Evolutionary conservation across 2,888 invertebrate genomes (phyloP).

Genomic region (Biston betularia): DNA sequence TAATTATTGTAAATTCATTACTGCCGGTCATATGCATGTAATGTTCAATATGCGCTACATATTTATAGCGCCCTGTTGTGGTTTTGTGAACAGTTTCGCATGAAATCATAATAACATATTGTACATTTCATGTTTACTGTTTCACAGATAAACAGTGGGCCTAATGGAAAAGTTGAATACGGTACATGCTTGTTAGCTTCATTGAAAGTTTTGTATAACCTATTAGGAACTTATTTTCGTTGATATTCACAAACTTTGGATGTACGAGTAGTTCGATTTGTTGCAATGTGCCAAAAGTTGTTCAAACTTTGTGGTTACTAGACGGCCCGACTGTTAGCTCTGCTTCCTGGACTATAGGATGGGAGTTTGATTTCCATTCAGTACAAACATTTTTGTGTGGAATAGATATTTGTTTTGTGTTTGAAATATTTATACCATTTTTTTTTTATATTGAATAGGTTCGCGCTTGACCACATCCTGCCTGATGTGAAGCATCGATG

Average conservation of each 20-base stretch:
- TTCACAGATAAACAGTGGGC: conserved; percentile 27
- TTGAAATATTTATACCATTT: no score
- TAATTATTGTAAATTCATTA: conserved; percentile 52
- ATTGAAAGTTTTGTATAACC: conserved; percentile 34
- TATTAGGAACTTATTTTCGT: conserved; percentile 31
- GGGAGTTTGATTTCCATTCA: not conserved
- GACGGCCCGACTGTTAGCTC: not conserved
- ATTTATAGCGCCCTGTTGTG: conserved; percentile 37
- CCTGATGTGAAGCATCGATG: no score
- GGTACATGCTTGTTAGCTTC: conserved; percentile 33
- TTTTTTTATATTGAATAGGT: no score
- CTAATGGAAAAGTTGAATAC: conserved; percentile 39
- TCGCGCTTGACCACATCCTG: no score
- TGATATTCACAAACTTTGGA: conserved; percentile 33
- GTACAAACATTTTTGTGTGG: no score
- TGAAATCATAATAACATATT: conserved; percentile 24
- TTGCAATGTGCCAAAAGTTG: conserved; percentile 23
- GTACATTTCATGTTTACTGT: conserved; percentile 26
- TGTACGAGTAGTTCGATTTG: conserved; percentile 30
- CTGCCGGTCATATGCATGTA: conserved; percentile 45
- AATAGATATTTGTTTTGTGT: no score
- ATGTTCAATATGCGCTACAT: conserved; percentile 35
- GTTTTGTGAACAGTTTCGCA: conserved; percentile 34
- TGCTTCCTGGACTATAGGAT: not conserved
- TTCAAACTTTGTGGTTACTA: conserved; percentile 7